Conservation (phyloP, 2,113 vertebrate genomes). For the Condylura cristata region DNA sequence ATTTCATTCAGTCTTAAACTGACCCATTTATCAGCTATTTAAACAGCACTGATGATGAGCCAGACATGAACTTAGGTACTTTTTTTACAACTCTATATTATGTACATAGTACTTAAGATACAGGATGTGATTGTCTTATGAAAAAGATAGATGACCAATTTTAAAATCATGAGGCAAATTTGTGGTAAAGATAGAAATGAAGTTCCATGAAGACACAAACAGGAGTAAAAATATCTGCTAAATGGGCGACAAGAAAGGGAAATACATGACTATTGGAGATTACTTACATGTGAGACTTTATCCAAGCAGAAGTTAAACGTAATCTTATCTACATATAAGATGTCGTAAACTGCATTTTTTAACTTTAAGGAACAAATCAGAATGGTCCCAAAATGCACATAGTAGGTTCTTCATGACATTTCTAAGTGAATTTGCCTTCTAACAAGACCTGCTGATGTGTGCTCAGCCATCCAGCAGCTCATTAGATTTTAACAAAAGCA, state of each 20-base stretch:
- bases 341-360: slow-evolving; percentile 38
- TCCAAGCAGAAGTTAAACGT: background rate
- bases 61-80: background rate
- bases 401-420: slow-evolving; percentile 54
- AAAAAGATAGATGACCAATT: background rate
- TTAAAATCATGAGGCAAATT: background rate
- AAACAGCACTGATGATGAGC: background rate
- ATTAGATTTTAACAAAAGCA: slow-evolving; percentile 83
- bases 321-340: slow-evolving; percentile 4
- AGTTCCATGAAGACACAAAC: background rate
- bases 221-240: background rate
- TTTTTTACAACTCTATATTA: background rate
- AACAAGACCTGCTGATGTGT: slow-evolving; percentile 54
- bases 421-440: slow-evolving; percentile 68
- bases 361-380: slow-evolving; percentile 35
- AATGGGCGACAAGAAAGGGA: background rate
- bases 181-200: background rate
- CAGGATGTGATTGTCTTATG: background rate
- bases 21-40: background rate
- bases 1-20: background rate
- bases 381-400: background rate
- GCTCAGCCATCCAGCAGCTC: slow-evolving; percentile 71
- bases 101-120: background rate
- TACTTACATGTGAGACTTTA: background rate
- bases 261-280: background rate